Conservation (phyloP, 2,797 vertebrate genomes). For the Nannoperca obscura region DNA sequence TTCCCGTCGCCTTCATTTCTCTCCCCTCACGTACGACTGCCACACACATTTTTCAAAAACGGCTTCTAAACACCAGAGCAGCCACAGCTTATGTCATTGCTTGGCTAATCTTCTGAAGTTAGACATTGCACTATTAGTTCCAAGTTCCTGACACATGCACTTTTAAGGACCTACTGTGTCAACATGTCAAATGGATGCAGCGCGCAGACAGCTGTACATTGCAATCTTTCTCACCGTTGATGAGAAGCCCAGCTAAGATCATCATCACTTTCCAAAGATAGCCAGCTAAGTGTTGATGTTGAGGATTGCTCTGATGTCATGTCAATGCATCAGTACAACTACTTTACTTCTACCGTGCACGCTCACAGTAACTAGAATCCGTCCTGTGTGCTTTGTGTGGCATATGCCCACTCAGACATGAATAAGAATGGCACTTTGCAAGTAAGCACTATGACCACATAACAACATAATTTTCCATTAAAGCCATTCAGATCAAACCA, state of each 20-base stretch:
- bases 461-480: conserved; percentile 60
- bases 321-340: conserved; percentile 68
- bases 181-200: conserved; percentile 78
- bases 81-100: conserved; percentile 70
- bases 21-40: conserved; percentile 75
- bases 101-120: conserved; percentile 83
- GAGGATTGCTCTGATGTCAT: conserved; percentile 74
- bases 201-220: conserved; percentile 76
- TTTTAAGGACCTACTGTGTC: conserved; percentile 79
- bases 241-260: conserved; percentile 77
- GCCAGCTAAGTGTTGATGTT: conserved; percentile 67
- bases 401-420: conserved; percentile 77
- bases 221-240: conserved; percentile 81
- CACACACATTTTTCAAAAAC: conserved; percentile 80
- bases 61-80: conserved; percentile 70
- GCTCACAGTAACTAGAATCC: conserved; percentile 47
- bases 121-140: conserved; percentile 78
- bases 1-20: conserved; percentile 72
- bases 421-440: conserved; percentile 83
- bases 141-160: conserved; percentile 82
- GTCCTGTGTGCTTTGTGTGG: conserved; percentile 71
- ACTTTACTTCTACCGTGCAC: conserved; percentile 34
- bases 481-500: conserved; percentile 56
- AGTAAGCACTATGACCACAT: conserved; percentile 73
- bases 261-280: conserved; percentile 81